These are phyloP conservation scores for Rhynchonema sp. DNA, from an alignment of 2,888 invertebrate genomes.

Conservation along the genomic window DNA sequence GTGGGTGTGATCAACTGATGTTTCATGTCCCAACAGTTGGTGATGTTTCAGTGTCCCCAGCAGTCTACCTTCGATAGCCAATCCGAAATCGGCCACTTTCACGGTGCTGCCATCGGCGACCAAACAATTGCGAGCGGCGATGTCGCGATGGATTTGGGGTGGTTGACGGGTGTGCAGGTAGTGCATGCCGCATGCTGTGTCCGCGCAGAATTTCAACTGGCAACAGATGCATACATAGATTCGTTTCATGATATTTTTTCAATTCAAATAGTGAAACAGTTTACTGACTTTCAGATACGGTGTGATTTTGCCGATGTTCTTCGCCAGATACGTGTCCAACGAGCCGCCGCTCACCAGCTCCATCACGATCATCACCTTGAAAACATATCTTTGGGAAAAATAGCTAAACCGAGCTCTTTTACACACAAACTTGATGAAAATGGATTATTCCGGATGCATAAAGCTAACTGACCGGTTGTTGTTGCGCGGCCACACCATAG, in stretches of 20 bases:
- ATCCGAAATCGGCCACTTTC: conserved; percentile 16
- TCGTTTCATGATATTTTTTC: too few species aligned
- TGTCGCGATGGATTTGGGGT: conserved; percentile 11
- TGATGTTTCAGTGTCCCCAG: too few species aligned
- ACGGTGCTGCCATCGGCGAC: conserved; percentile 10
- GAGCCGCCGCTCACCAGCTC: not conserved
- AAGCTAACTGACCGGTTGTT: not conserved
- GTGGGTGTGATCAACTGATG: not conserved
- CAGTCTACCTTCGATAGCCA: conserved; percentile 12
- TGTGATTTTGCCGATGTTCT: not conserved
- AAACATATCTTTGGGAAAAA: too few species aligned
- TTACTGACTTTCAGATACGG: not conserved
- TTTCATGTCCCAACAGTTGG: too few species aligned
- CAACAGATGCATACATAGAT: too few species aligned
- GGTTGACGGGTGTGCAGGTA: not conserved
- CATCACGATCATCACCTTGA: conserved; percentile 2
- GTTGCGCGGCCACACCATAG: not conserved
- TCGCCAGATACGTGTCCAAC: not conserved
- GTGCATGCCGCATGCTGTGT: not conserved
- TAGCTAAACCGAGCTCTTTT: too few species aligned
- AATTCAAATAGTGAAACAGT: too few species aligned
- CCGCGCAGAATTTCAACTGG: not conserved
- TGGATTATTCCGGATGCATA: too few species aligned
- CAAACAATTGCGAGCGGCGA: conserved; percentile 13
- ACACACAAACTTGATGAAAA: too few species aligned